These are phyloP conservation scores for Pseudobourletiella spinata DNA, from an alignment of 1,140 invertebrate species.

Conservation along the genomic window DNA sequence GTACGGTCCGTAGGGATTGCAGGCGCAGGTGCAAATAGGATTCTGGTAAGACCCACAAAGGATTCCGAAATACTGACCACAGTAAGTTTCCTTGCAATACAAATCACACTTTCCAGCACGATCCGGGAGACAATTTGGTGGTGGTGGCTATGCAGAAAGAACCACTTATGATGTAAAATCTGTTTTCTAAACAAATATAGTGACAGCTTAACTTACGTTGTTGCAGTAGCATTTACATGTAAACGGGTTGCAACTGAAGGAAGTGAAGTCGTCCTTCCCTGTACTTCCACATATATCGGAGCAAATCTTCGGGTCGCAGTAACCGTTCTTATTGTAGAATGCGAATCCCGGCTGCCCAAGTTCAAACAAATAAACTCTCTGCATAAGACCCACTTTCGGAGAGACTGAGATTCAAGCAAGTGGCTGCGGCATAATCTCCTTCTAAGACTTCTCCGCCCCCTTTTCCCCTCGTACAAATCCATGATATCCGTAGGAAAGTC, in stretches of 20 bases:
- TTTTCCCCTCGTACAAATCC: no score
- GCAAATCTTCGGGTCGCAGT: background rate
- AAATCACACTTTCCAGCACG: background rate
- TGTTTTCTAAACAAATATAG: background rate
- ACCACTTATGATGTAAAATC: background rate
- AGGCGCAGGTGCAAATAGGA: constrained; percentile 6
- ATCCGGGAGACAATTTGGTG: constrained; percentile 2
- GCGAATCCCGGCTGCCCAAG: no score
- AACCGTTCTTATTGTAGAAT: no score
- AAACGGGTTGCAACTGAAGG: background rate
- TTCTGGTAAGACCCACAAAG: background rate
- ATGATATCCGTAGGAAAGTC: no score
- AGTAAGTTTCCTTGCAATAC: constrained; percentile 6
- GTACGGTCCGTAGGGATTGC: background rate
- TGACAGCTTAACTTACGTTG: background rate
- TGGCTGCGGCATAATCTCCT: no score
- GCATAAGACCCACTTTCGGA: no score
- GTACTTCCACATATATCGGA: constrained; percentile 4
- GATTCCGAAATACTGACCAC: background rate
- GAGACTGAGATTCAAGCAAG: no score
- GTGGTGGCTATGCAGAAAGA: background rate
- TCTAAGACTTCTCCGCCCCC: no score
- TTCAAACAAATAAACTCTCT: no score
- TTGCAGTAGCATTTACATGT: constrained; percentile 4
- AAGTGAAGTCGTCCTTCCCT: background rate